Conservation (phyloP, 30 jellyfish, hydroid and myxozoan genomes). For the Turritopsis rubra region DNA sequence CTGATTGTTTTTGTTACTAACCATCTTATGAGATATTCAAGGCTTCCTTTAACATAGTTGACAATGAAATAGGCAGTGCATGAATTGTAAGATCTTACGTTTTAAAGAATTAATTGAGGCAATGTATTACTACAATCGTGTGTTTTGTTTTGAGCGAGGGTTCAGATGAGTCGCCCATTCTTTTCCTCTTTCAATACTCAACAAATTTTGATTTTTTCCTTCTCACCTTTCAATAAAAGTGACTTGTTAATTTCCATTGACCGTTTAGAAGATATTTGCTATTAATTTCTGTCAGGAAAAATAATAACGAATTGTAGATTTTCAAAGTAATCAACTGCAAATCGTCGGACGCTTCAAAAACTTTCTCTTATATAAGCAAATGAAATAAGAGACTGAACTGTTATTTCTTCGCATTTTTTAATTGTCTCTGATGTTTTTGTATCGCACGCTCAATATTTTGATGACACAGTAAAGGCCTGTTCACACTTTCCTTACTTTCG, state of each 20-base stretch:
- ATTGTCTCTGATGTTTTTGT: background rate
- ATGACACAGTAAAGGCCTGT: background rate
- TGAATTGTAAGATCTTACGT: no score
- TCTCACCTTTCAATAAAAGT: no score
- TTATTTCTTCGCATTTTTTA: background rate
- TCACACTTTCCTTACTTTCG: no score
- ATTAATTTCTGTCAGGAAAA: background rate
- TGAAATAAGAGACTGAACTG: background rate
- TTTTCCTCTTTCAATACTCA: no score
- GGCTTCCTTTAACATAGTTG: no score
- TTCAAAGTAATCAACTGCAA: background rate
- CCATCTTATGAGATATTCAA: background rate
- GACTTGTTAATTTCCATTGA: no score
- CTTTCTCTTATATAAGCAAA: background rate
- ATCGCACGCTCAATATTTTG: background rate
- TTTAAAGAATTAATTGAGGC: no score
- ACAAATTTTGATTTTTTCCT: no score
- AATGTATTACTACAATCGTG: no score
- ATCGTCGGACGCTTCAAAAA: background rate
- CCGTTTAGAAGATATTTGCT: background rate
- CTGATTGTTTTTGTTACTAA: background rate
- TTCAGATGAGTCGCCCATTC: no score
- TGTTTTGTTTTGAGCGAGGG: no score
- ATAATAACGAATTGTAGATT: background rate
- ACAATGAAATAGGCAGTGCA: no score